Conservation (phyloP, 2,888 invertebrate species). For the Cacoxenus indagator region DNA sequence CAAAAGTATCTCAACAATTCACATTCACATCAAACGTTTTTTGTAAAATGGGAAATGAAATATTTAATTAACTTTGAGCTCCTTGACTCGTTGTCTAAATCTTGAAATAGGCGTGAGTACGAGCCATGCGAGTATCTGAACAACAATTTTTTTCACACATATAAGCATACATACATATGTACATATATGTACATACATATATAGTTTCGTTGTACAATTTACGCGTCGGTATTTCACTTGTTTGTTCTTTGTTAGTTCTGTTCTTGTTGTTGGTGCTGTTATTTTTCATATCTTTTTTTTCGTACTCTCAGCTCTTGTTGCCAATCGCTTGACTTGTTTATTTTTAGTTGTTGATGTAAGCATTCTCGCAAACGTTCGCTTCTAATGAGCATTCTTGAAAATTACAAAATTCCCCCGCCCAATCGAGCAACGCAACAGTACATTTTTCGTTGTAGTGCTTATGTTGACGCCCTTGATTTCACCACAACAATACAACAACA, state of each 20-base stretch:
- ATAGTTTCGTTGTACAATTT: not conserved
- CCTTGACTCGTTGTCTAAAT: not conserved
- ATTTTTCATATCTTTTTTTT: not conserved
- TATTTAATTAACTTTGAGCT: constrained; percentile 6
- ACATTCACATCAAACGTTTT: not conserved
- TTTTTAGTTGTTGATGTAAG: constrained; percentile 56
- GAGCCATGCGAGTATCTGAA: not conserved
- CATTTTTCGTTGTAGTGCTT: too few species aligned
- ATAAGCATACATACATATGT: too few species aligned
- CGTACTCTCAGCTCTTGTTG: too few species aligned
- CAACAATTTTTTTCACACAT: too few species aligned
- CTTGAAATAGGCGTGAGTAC: not conserved
- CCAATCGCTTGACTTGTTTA: constrained; percentile 28
- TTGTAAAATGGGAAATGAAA: not conserved
- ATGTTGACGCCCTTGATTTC: too few species aligned
- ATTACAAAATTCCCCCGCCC: constrained; percentile 11
- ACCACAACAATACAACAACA: too few species aligned
- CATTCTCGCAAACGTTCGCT: constrained; percentile 22
- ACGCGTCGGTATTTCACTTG: not conserved
- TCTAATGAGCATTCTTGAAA: constrained; percentile 9
- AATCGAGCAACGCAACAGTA: too few species aligned
- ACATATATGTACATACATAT: constrained; percentile 21
- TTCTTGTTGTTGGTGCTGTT: not conserved
- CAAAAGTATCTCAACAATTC: not conserved
- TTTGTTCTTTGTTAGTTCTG: not conserved